Conservation (phyloP, 2,888 invertebrate genomes). For the Camponotus fellah region DNA sequence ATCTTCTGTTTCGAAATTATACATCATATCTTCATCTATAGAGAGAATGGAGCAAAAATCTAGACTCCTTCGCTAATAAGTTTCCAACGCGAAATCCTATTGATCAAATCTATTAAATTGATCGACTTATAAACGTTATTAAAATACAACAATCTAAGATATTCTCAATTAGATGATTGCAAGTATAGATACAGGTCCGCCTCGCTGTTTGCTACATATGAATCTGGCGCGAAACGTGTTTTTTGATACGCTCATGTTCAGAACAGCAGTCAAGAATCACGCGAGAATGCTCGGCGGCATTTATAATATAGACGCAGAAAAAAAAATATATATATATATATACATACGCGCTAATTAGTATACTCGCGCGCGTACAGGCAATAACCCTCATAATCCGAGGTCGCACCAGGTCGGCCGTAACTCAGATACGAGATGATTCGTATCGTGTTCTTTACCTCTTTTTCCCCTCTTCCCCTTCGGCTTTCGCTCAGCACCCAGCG, state of each 20-base stretch:
- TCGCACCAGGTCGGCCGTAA: conserved; percentile 74
- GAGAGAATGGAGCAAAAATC: not conserved
- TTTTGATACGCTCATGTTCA: conserved; percentile 33
- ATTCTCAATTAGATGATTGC: not conserved
- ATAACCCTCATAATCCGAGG: conserved; percentile 78
- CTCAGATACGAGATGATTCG: conserved; percentile 75
- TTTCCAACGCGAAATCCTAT: not conserved
- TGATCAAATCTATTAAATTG: not conserved
- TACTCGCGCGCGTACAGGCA: conserved; percentile 73
- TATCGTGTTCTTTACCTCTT: conserved; percentile 67
- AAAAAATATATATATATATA: conserved; percentile 65
- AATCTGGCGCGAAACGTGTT: not conserved
- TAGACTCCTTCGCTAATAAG: not conserved
- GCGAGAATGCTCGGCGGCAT: conserved; percentile 71
- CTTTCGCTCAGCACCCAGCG: conserved; percentile 58
- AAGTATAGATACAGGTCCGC: not conserved
- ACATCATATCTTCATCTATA: not conserved
- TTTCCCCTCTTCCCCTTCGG: conserved; percentile 51
- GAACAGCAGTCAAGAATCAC: conserved; percentile 63
- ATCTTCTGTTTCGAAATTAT: not conserved
- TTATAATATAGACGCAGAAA: conserved; percentile 67
- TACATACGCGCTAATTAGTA: conserved; percentile 74
- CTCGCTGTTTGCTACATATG: not conserved
- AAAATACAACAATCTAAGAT: not conserved
- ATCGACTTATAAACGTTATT: no score